Evolutionary conservation across 2,113 vertebrate genomes (phyloP), one percentile per base, ranked within the genome.

Genomic region (Semnopithecus entellus): DNA sequence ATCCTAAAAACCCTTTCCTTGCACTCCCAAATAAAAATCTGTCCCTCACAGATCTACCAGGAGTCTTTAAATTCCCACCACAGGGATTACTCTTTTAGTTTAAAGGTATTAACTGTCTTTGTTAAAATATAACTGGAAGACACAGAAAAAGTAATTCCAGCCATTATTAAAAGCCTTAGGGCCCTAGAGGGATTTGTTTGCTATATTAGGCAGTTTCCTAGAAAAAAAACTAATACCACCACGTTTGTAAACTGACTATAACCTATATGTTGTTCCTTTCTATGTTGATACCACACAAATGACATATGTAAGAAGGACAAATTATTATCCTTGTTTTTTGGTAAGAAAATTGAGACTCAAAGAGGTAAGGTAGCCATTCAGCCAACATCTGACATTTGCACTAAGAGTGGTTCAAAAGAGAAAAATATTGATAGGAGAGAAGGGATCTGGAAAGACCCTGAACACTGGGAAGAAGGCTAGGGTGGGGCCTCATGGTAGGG

Each of bases 41-140:
- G 6, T 84, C 9, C 43, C 35, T 81, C 48, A 84, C 12, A 81
- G 14, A 90, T 9, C 17, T 94, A 14, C 22, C 45, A 83, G 79
- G 61, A 72, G 18, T 87, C n/a, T 95, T 94, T 88, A 97, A 76
- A 92, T 85, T 68, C 17, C n/a, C 25, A 96, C 57, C 9, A 68
- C 30, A 82, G 2, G 13, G 94, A 89, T 92, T 92, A 43, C 11
- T 90, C 17, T 52, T 73, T 94, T 91, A 78, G 23, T 8, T 80
- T 88, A 86, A 93, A 95, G 14, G 16, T 70, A 94, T 16, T 70
- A 0, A 88, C 64, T 50, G 11, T 32, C 50, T 25, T 40, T 87
- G 23, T 82, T 80, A 93, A 96, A 91, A 75, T 82, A 52, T 73
- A 91, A 89, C 59, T 93, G 35, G 9, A 22, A 12, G 95, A 79